Base-by-base conservation (phyloP, 2,113 vertebrate genomes). In the Pteruthius melanotis region DNA sequence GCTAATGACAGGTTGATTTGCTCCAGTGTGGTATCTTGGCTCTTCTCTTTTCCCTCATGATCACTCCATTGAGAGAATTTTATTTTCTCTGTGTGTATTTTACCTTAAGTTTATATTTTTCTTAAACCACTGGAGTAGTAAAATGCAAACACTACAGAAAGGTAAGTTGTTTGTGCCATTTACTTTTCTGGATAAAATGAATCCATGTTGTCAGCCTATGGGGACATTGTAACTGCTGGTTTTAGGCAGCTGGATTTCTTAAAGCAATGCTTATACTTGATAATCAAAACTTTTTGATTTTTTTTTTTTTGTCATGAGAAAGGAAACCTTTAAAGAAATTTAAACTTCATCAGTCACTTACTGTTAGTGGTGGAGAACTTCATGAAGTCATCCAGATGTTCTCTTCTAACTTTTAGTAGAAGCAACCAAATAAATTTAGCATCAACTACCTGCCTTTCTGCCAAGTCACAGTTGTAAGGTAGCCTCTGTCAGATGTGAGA, bases 111-210 rank as follows among this genome's bases (percentile, higher is more conserved):
- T 82, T 85, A 6, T 60, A 14, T 56, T 44, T 63, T 65, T 56
- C 42, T 15, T 49, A 83, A 81, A 74, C 11, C 15, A 33, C 30
- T 2, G 2, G 7, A 60, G 7, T 57, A 61, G 33, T 92, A 93
- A 87, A 96, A 84, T 84, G 8, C 28, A 90, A 75, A 60, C 16
- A 30, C 61, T 59, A 28, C 68, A 78, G 54, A 57, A 76, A 92
- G 96, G 94, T 97, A 87, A 96, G 95, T 92, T 83, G 47, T 52
- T 83, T 77, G 71, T 78, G 52, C 56, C 22, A 35, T 56, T 83
- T 74, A 6, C 44, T 83, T 83, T 37, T 22, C 37, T 68, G 60
- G 28, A 44, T 47, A 44, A 88, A 87, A 83, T 87, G 37, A 83
- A 83, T 95, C 64, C 76, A 45, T 20, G 60, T 94, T 94, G 88